Percentiles rank a stretch among this genome's conserved stretches.
phyloP scores from a whole-genome alignment of 2,113 vertebrate genomes.

The Callithrix jacchus region DNA sequence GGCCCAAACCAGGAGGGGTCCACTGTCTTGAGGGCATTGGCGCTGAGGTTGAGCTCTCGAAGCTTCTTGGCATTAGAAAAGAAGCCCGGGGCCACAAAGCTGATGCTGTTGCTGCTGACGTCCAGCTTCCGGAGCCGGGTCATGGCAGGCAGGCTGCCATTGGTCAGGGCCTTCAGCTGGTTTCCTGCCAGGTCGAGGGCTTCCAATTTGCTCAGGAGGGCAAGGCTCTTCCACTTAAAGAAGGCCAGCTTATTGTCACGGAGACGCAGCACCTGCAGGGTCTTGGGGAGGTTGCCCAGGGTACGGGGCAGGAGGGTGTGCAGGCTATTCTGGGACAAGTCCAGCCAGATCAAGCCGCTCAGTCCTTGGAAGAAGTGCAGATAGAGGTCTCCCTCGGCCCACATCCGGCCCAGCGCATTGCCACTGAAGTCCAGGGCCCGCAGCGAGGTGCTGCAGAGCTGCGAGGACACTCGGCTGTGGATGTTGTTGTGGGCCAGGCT shows the following conservation, averaged over 20 bases:
- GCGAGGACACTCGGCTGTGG: constrained; percentile 47
- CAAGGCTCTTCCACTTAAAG: constrained; percentile 76
- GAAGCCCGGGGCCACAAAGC: constrained; percentile 47
- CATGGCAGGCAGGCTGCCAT: neutral
- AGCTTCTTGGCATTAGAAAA: constrained; percentile 33
- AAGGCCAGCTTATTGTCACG: constrained; percentile 69
- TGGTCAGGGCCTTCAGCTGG: constrained; percentile 57
- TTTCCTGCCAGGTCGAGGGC: constrained; percentile 72
- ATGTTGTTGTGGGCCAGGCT: constrained; percentile 76
- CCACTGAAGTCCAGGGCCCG: constrained; percentile 66
- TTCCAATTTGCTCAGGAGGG: constrained; percentile 46
- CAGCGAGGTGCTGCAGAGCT: constrained; percentile 66
- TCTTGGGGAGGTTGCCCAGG: constrained; percentile 61
- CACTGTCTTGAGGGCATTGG: constrained; percentile 83
- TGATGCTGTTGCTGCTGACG: constrained; percentile 64
- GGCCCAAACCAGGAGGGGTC: constrained; percentile 83
- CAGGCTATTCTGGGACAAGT: constrained; percentile 74
- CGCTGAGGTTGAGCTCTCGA: constrained; percentile 85
- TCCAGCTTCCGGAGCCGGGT: constrained; percentile 42
- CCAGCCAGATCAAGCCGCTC: constrained; percentile 21
- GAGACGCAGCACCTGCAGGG: constrained; percentile 47
- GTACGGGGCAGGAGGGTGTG: constrained; percentile 33
- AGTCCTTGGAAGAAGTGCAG: constrained; percentile 73
- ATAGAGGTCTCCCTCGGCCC: constrained; percentile 71
- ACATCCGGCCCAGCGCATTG: constrained; percentile 72